A percentile compares a stretch with the other conserved stretches of the same genome.
phyloP scores from a whole-genome alignment of 2,113 vertebrate species.

The Dasyornis broadbenti region DNA sequence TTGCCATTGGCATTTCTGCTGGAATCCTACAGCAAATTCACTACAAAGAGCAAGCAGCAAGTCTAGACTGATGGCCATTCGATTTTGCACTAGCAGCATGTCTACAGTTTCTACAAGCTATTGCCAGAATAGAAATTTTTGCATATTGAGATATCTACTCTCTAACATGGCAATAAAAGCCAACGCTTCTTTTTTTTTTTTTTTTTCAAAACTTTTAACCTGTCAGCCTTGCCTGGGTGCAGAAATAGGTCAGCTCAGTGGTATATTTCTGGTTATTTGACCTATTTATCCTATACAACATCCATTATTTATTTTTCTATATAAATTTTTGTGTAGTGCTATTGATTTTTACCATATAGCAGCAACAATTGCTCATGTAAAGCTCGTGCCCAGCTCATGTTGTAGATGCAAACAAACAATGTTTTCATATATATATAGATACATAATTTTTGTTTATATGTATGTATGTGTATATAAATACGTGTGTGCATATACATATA shows the following conservation, averaged over 20 bases:
- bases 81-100: neutral
- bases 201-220: neutral
- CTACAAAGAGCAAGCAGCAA: neutral
- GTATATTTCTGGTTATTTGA: neutral
- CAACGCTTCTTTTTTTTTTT: neutral
- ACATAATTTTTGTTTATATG: no score
- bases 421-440: neutral
- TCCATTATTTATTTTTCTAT: neutral
- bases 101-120: neutral
- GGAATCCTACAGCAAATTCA: conserved; percentile 2
- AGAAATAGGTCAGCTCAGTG: neutral
- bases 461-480: no score
- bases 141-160: neutral
- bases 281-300: neutral
- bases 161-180: neutral
- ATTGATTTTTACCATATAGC: neutral
- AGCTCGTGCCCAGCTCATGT: neutral
- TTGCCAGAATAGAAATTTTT: neutral
- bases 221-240: neutral
- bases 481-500: neutral
- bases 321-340: neutral
- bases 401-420: neutral
- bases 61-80: neutral
- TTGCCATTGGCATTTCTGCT: conserved; percentile 43
- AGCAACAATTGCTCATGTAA: neutral